A percentile compares a stretch with the other conserved stretches of the same genome.
Evolutionary conservation across 2,888 invertebrate genomes (phyloP).

Genomic region (Agrypnus murinus): DNA sequence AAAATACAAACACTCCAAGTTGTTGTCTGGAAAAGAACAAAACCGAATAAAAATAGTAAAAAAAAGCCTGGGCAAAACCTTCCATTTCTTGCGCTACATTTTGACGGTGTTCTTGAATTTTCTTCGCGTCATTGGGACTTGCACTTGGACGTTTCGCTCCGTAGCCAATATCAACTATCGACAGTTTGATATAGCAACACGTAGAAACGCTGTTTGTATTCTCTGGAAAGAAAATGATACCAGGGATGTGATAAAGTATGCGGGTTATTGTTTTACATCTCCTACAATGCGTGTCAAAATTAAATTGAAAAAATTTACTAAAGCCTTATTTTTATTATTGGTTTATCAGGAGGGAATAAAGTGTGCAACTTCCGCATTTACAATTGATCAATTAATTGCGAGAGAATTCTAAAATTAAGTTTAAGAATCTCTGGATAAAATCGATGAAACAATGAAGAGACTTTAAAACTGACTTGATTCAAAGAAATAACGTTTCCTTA

Average conservation of each 20-base stretch:
- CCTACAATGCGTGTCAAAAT: constrained; percentile 5
- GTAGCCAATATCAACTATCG: constrained; percentile 45
- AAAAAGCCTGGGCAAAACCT: constrained; percentile 16
- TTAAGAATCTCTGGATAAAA: no score
- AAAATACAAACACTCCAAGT: constrained; percentile 42
- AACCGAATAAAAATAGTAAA: constrained; percentile 44
- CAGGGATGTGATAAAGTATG: constrained; percentile 39
- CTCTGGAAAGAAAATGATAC: constrained; percentile 35
- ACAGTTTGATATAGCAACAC: constrained; percentile 42
- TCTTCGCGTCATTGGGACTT: constrained; percentile 46
- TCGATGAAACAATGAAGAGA: no score
- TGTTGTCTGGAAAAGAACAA: constrained; percentile 34
- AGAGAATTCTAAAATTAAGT: no score
- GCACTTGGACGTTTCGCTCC: constrained; percentile 41
- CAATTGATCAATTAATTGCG: no score
- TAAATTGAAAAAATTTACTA: constrained; percentile 16
- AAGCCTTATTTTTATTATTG: no score
- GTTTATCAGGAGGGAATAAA: no score
- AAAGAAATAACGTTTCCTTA: no score
- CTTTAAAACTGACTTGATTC: no score
- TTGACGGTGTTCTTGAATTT: constrained; percentile 39
- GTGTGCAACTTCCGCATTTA: no score
- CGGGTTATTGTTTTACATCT: constrained; percentile 45
- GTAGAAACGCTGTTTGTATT: constrained; percentile 44
- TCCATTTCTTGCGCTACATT: constrained; percentile 44